Evolutionary conservation across 1,140 invertebrate species (phyloP).

Genomic region (Marisa cornuarietis): DNA sequence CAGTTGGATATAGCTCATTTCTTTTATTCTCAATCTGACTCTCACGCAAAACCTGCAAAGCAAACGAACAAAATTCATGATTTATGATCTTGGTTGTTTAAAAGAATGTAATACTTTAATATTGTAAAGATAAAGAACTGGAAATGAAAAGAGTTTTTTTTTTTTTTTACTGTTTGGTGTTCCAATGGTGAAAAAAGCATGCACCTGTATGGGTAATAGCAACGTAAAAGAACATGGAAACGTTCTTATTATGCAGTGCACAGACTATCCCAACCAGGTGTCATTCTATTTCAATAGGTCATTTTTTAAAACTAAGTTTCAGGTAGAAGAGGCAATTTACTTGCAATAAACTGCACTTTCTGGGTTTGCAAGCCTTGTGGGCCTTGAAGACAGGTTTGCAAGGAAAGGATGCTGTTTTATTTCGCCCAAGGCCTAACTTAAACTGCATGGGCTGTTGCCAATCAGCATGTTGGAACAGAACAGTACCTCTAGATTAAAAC

Average conservation of each 20-base stretch:
- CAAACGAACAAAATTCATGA: constrained; percentile 7
- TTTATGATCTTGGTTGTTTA: background rate
- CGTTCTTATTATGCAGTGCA: background rate
- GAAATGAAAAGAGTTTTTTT: background rate
- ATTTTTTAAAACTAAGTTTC: no score
- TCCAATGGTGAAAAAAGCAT: background rate
- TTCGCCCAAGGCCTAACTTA: no score
- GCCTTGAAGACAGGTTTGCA: no score
- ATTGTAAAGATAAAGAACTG: no score
- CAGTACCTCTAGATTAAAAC: no score
- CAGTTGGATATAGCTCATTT: constrained; percentile 36
- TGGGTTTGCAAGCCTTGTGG: no score
- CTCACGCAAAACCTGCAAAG: constrained; percentile 41
- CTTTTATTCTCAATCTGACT: constrained; percentile 32
- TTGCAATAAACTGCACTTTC: no score
- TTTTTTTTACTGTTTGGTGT: background rate
- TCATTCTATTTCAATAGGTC: no score
- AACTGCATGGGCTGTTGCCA: no score
- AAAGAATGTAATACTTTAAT: background rate
- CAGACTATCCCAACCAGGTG: background rate
- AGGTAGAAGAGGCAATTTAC: no score
- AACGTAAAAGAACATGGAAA: background rate
- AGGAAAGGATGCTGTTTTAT: no score
- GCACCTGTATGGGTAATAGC: background rate
- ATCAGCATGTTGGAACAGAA: no score